These are phyloP conservation scores for Hozukius guyotensis DNA, from an alignment of 2,797 vertebrate genomes.

Conservation along the genomic window DNA sequence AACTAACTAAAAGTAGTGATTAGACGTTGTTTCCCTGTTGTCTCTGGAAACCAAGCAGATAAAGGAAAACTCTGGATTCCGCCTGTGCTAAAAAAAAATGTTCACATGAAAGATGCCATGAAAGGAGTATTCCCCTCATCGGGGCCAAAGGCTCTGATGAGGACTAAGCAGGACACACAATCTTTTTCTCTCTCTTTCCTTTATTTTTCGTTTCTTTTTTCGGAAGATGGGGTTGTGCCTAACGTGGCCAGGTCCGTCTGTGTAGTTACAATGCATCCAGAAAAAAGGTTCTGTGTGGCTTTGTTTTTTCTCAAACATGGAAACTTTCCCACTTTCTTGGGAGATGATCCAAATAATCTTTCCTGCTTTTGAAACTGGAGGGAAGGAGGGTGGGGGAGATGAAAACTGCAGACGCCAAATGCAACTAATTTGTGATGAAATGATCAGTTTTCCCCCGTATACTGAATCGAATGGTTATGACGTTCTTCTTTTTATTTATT, in stretches of 20 bases:
- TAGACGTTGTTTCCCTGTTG: slow-evolving; percentile 58
- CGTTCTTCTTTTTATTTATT: slow-evolving; percentile 71
- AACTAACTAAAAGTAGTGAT: slow-evolving; percentile 85
- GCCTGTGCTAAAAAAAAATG: slow-evolving; percentile 53
- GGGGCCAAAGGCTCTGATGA: slow-evolving; percentile 73
- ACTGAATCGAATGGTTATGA: slow-evolving; percentile 71
- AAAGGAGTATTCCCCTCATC: slow-evolving; percentile 68
- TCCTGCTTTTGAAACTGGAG: slow-evolving; percentile 63
- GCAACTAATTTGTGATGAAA: slow-evolving; percentile 64
- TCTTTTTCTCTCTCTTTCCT: slow-evolving; percentile 34
- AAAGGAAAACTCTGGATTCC: slow-evolving; percentile 77
- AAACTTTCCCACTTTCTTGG: slow-evolving; percentile 47
- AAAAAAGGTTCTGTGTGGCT: slow-evolving; percentile 48
- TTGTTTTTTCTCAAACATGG: slow-evolving; percentile 44
- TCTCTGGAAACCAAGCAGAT: slow-evolving; percentile 74
- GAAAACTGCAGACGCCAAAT: slow-evolving; percentile 64
- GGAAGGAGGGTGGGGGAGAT: slow-evolving; percentile 4
- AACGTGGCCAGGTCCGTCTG: slow-evolving; percentile 44
- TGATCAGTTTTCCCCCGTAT: slow-evolving; percentile 59
- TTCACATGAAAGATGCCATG: slow-evolving; percentile 68
- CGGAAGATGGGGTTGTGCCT: slow-evolving; percentile 47
- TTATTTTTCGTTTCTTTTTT: slow-evolving; percentile 19
- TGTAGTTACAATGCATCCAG: slow-evolving; percentile 68
- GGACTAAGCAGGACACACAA: slow-evolving; percentile 65
- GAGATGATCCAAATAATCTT: slow-evolving; percentile 52